Evolutionary conservation across 2,888 invertebrate species (phyloP).

Genomic region (Eudasyphora cyanicolor): DNA sequence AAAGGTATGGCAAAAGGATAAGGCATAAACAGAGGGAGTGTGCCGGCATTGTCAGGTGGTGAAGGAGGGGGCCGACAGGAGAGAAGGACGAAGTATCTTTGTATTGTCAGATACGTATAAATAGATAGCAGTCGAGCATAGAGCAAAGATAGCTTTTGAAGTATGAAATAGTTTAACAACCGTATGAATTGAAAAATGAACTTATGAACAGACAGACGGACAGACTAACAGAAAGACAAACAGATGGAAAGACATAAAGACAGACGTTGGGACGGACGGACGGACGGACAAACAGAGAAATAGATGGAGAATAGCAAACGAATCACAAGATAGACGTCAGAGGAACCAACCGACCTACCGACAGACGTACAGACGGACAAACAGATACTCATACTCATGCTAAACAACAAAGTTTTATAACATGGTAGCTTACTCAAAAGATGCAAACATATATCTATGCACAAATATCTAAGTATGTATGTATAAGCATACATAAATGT

Average conservation of each 20-base stretch:
- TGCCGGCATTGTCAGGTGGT: neutral
- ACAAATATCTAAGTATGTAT: neutral
- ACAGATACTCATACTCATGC: neutral
- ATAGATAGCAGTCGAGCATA: conserved; percentile 11
- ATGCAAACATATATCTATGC: neutral
- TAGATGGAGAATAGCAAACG: conserved; percentile 1
- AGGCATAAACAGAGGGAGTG: no score
- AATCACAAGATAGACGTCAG: conserved; percentile 26
- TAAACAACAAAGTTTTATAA: conserved; percentile 27
- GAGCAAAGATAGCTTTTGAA: conserved; percentile 55
- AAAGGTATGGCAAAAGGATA: conserved; percentile 1
- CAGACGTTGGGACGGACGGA: neutral
- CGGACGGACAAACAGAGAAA: neutral
- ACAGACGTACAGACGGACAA: neutral
- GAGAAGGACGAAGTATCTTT: conserved; percentile 6
- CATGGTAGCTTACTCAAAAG: conserved; percentile 19
- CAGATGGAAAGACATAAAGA: conserved; percentile 12
- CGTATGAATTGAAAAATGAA: conserved; percentile 65
- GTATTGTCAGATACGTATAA: conserved; percentile 17
- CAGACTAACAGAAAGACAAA: conserved; percentile 36
- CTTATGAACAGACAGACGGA: conserved; percentile 53
- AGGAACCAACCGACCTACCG: neutral
- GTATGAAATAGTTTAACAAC: conserved; percentile 66
- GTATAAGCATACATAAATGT: conserved; percentile 2
- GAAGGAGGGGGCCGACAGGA: neutral